These are phyloP conservation scores for Carterocephalus palaemon DNA, from an alignment of 2,888 invertebrate species.

Conservation along the genomic window DNA sequence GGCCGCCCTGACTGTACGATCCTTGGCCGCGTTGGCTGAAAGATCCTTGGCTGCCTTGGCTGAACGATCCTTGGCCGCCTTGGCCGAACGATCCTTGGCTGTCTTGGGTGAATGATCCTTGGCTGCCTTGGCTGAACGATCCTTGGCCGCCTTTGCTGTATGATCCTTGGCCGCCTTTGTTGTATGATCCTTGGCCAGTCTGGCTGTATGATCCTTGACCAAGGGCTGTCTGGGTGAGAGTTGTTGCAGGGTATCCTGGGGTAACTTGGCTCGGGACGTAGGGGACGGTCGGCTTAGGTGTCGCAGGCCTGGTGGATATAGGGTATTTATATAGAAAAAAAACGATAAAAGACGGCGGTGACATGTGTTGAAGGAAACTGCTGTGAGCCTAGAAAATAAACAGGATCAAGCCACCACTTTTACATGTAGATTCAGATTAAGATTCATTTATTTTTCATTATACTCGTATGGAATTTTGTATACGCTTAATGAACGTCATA, in stretches of 20 bases:
- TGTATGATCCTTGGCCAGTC: constrained; percentile 17
- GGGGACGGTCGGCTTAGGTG: constrained; percentile 43
- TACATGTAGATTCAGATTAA: too few species aligned
- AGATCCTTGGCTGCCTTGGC: constrained; percentile 19
- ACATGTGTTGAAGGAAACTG: too few species aligned
- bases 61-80: constrained; percentile 22
- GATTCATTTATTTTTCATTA: too few species aligned
- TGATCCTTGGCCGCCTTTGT: constrained; percentile 30
- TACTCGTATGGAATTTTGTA: too few species aligned
- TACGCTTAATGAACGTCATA: too few species aligned
- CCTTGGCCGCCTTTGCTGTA: constrained; percentile 27
- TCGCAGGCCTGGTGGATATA: too few species aligned
- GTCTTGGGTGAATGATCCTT: constrained; percentile 29
- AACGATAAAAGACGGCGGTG: too few species aligned
- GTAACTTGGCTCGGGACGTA: constrained; percentile 51
- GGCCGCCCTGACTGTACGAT: constrained; percentile 1
- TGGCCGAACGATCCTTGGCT: constrained; percentile 25
- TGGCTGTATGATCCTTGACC: background rate
- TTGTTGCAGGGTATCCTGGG: constrained; percentile 41
- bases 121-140: constrained; percentile 24
- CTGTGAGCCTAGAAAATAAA: too few species aligned
- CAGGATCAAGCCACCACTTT: too few species aligned
- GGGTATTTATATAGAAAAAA: constrained; percentile 25
- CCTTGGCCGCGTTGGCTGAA: constrained; percentile 24
- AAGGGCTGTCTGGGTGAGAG: background rate